Percentiles rank a stretch among this genome's conserved stretches.
These are phyloP conservation scores for Mylabris phalerata DNA, from an alignment of 1,140 invertebrate genomes.

Conservation along the genomic window DNA sequence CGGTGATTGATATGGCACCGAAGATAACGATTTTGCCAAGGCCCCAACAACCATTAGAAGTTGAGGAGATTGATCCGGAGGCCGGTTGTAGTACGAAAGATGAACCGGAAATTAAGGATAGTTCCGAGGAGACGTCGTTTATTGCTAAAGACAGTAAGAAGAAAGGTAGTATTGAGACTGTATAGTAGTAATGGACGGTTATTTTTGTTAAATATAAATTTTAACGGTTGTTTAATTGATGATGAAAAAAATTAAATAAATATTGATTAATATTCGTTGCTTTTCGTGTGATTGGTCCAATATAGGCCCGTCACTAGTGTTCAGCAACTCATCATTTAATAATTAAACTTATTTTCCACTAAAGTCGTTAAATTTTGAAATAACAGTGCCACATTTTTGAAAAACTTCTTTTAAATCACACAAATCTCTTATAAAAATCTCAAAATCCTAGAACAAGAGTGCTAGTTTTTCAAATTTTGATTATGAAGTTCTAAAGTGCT, in stretches of 20 bases:
- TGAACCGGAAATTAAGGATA: slow-evolving; percentile 20
- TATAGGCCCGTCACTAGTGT: no score
- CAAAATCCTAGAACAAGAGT: no score
- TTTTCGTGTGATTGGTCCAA: no score
- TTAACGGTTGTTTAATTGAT: no score
- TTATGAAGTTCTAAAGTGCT: no score
- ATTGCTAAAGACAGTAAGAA: slow-evolving; percentile 51
- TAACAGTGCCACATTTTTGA: no score
- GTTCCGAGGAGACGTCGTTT: slow-evolving; percentile 67
- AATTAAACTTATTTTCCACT: no score
- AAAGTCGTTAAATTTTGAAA: no score
- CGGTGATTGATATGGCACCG: slow-evolving; percentile 41
- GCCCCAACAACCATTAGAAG: slow-evolving; percentile 21
- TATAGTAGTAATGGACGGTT: slow-evolving; percentile 44
- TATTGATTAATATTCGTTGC: neutral
- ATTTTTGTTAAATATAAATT: neutral
- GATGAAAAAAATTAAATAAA: neutral
- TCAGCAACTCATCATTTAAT: no score
- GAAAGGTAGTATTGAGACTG: slow-evolving; percentile 61
- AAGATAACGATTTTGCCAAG: slow-evolving; percentile 38
- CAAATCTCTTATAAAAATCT: no score
- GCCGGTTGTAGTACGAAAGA: slow-evolving; percentile 23
- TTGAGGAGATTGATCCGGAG: slow-evolving; percentile 18
- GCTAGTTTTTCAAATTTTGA: no score
- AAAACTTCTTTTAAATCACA: no score